phyloP scores from a whole-genome alignment of 2,113 vertebrate species.

The Dinomys branickii region DNA sequence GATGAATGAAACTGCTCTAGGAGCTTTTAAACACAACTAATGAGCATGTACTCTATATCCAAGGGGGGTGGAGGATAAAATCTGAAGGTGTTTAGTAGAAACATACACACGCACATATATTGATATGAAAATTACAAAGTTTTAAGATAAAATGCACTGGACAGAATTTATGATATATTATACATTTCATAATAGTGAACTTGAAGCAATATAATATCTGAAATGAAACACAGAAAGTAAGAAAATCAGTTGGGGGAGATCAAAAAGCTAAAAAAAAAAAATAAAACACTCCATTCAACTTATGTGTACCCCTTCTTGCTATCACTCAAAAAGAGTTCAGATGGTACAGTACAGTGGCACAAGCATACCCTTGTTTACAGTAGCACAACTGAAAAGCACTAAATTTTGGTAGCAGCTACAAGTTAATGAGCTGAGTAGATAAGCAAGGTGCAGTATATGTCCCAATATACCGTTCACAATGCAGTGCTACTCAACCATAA shows the following conservation, averaged over 20 bases:
- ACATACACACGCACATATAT: not conserved
- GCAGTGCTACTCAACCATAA: no score
- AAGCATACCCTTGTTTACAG: no score
- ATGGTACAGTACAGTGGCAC: no score
- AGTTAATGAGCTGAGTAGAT: no score
- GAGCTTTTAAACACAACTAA: not conserved
- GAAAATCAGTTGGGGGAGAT: not conserved
- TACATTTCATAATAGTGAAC: not conserved
- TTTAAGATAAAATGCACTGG: not conserved
- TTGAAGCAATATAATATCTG: not conserved
- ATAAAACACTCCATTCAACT: no score
- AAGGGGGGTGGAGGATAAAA: not conserved
- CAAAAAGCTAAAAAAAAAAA: no score
- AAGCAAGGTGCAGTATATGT: no score
- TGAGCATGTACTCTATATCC: not conserved
- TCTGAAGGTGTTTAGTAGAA: not conserved
- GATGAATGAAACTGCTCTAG: not conserved
- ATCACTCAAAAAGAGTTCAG: no score
- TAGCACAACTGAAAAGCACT: no score
- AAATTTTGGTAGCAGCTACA: no score
- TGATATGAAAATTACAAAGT: not conserved
- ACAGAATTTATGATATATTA: not conserved
- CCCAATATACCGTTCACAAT: no score
- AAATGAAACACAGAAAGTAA: not conserved
- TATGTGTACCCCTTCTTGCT: no score